Percentiles rank a stretch among this genome's conserved stretches.
These are phyloP conservation scores for Struthio camelus DNA, from an alignment of 2,113 vertebrate species.

Conservation along the genomic window DNA sequence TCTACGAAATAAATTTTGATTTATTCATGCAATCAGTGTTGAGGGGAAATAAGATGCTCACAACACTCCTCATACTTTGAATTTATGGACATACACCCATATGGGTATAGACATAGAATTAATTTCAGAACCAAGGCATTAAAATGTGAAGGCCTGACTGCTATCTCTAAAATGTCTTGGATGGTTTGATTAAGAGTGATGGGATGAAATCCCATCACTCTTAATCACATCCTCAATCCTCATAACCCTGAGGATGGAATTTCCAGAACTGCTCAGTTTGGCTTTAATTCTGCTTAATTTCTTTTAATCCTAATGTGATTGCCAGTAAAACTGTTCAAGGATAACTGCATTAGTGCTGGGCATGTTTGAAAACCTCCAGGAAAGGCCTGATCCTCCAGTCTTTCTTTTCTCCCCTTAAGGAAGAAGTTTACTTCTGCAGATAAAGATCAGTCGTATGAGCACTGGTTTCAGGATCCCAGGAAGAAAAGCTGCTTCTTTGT, in stretches of 20 bases:
- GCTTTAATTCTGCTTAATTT: neutral
- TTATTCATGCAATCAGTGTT: neutral
- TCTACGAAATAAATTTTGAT: neutral
- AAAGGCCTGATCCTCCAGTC: neutral
- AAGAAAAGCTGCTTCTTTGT: neutral
- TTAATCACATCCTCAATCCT: neutral
- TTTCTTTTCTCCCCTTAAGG: neutral
- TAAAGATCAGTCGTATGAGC: neutral
- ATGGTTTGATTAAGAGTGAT: neutral
- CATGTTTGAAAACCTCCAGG: neutral
- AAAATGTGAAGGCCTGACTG: neutral
- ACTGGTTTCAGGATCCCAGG: neutral
- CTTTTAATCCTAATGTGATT: neutral
- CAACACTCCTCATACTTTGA: neutral
- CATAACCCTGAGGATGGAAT: neutral
- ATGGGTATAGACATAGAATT: neutral
- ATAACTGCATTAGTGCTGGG: neutral
- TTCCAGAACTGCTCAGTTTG: neutral
- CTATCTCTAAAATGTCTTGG: neutral
- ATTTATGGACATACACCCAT: neutral
- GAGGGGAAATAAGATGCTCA: neutral
- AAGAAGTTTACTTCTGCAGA: neutral
- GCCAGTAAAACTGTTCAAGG: neutral
- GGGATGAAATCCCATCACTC: neutral
- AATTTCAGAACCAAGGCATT: neutral